Percentiles rank a stretch among this genome's conserved stretches.
phyloP scores from a whole-genome alignment of 2,113 vertebrate species.

The Gobius niger region DNA sequence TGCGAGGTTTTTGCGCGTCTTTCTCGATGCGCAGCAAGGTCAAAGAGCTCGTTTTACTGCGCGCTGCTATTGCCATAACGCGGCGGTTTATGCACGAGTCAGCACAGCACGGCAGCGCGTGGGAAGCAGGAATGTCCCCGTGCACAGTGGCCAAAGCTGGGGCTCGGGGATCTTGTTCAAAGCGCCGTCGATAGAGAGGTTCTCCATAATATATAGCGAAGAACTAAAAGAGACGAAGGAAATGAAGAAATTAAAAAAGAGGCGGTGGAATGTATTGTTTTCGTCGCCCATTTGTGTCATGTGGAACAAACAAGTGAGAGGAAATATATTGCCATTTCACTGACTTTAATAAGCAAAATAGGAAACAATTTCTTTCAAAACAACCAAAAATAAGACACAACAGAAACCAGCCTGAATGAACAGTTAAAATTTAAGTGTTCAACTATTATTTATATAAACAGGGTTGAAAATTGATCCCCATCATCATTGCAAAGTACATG shows the following conservation, averaged over 20 bases:
- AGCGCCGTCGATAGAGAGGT: neutral
- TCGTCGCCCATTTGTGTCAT: neutral
- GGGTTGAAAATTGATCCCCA: conserved; percentile 98
- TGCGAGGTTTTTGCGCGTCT: conserved; percentile 60
- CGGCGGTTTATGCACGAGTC: conserved; percentile 64
- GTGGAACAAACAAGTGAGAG: conserved; percentile 70
- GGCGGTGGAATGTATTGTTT: neutral
- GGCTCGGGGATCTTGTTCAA: neutral
- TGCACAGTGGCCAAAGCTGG: conserved; percentile 47
- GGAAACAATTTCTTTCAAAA: conserved; percentile 94
- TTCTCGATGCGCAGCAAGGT: conserved; percentile 72
- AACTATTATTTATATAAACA: conserved; percentile 94
- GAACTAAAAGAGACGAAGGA: too few relatives aligned
- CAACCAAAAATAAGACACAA: conserved; percentile 90
- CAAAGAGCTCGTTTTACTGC: conserved; percentile 77
- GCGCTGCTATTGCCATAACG: conserved; percentile 53
- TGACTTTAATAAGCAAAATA: conserved; percentile 99
- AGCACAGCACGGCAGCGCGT: conserved; percentile 54
- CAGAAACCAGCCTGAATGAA: conserved; percentile 99
- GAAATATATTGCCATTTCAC: conserved; percentile 91
- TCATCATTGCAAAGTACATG: conserved; percentile 87
- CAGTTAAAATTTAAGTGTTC: conserved; percentile 95
- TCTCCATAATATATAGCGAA: neutral
- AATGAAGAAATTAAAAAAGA: too few relatives aligned
- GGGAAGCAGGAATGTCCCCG: conserved; percentile 55